Base-by-base conservation (phyloP, 2,113 vertebrate genomes). In the Eleginops maclovinus region DNA sequence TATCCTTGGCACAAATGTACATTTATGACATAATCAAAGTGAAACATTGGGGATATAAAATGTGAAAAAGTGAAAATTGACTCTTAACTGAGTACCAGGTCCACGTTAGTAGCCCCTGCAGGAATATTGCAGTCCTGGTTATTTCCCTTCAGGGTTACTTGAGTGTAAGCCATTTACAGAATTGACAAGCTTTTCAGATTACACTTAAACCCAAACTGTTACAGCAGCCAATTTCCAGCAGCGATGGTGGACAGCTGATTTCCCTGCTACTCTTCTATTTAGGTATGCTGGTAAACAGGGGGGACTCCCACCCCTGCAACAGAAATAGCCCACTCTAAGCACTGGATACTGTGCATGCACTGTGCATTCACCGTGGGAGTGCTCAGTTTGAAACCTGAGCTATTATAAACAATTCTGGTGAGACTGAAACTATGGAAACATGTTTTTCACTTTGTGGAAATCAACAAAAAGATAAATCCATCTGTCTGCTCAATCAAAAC, bases 261-360 rank as follows among this genome's bases (percentile, higher is more conserved):
- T 36, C 12, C 58, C 13, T 10, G 8, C 7, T 13, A 24, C 58
- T 53, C 70, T 41, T 43, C 44, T 22, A n/a, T 21, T 15, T 63
- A n/a, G 51, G 62, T 60, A 65, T 69, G 66, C 72, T 58, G 65
- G 79, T 84, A 88, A 89, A 90, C 86, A 86, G 49, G 70, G 63
- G 64, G 69, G 79, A 75, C 51, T 61, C 62, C 78, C 53, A 49
- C n/a, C 63, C 16, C 41, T 63, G 59, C 51, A 36, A 55, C 73
- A 87, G 31, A 90, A 91, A 86, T 82, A 89, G 73, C 84, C 51
- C 24, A 21, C n/a, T 19, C 41, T 64, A 58, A 77, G 4, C 7
- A 22, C 22, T 46, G 17, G 14, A 40, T 75, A 49, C 66, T 26
- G 51, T 59, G 36, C 9, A 11, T 66, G 43, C 63, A 47, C 69